phyloP scores from a whole-genome alignment of 2,113 vertebrate genomes.

The Panurus biarmicus region DNA sequence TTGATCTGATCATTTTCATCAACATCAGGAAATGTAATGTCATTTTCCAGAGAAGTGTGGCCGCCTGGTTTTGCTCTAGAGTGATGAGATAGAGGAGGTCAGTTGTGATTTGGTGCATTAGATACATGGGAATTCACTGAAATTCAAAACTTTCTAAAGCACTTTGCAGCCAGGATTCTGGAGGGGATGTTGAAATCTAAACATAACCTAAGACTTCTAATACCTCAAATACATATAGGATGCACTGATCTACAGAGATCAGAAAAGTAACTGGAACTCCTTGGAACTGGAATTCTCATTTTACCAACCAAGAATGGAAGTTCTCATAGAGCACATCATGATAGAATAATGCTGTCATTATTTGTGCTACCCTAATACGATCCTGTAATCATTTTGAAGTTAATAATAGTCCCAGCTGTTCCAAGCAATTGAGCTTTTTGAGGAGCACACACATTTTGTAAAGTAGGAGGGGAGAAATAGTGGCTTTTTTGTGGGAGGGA shows the following conservation, averaged over 20 bases:
- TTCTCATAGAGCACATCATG: not conserved
- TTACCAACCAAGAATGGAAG: not conserved
- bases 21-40: not conserved
- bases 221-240: not conserved
- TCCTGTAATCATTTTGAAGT: not conserved
- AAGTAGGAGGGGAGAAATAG: not conserved
- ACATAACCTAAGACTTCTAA: not conserved
- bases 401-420: not conserved
- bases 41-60: not conserved
- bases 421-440: not conserved
- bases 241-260: not conserved
- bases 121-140: not conserved
- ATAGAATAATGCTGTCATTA: not conserved
- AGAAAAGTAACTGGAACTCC: not conserved
- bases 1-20: not conserved
- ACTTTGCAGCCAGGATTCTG: not conserved
- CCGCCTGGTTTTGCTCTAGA: not conserved
- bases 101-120: not conserved
- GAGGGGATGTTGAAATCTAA: not conserved
- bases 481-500: accelerated
- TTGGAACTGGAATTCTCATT: not conserved
- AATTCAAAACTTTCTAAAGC: not conserved
- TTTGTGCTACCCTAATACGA: not conserved
- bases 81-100: not conserved
- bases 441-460: not conserved